Evolutionary conservation across 1,140 invertebrate species (phyloP).

Genomic region (Helicorthomorpha holstii): DNA sequence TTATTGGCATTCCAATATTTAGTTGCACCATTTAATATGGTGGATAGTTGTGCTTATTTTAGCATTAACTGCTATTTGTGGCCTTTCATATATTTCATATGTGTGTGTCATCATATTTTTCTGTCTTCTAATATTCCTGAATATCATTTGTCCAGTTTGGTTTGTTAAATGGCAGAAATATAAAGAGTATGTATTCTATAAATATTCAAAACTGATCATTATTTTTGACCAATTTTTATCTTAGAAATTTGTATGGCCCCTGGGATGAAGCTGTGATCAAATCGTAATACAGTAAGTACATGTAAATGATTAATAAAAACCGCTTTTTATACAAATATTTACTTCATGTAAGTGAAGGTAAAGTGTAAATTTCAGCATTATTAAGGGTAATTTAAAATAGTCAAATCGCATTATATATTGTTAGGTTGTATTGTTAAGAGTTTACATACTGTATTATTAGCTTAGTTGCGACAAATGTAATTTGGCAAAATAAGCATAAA

Average conservation of each 20-base stretch:
- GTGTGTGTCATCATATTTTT: constrained; percentile 29
- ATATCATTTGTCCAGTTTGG: constrained; percentile 48
- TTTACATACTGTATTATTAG: too few relatives aligned
- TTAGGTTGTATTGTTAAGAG: too few relatives aligned
- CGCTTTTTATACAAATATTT: too few relatives aligned
- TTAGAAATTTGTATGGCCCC: constrained; percentile 73
- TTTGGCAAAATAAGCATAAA: too few relatives aligned
- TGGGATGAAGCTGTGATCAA: constrained; percentile 93
- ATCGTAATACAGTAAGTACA: too few relatives aligned
- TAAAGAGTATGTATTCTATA: constrained; percentile 42
- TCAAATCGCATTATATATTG: too few relatives aligned
- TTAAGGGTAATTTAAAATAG: too few relatives aligned
- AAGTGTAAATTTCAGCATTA: too few relatives aligned
- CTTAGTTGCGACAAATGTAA: too few relatives aligned
- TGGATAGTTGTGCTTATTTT: constrained; percentile 2
- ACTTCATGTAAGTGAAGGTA: too few relatives aligned
- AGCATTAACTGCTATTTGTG: constrained; percentile 34
- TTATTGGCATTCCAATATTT: constrained; percentile 31
- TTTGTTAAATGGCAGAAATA: constrained; percentile 63
- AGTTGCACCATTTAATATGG: background rate
- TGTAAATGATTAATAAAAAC: too few relatives aligned
- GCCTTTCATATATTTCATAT: constrained; percentile 38
- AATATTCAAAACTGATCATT: background rate
- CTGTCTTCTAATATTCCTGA: constrained; percentile 30
- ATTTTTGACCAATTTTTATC: constrained; percentile 10